Base-by-base conservation (phyloP, 1,140 invertebrate genomes). In the Mya arenaria region DNA sequence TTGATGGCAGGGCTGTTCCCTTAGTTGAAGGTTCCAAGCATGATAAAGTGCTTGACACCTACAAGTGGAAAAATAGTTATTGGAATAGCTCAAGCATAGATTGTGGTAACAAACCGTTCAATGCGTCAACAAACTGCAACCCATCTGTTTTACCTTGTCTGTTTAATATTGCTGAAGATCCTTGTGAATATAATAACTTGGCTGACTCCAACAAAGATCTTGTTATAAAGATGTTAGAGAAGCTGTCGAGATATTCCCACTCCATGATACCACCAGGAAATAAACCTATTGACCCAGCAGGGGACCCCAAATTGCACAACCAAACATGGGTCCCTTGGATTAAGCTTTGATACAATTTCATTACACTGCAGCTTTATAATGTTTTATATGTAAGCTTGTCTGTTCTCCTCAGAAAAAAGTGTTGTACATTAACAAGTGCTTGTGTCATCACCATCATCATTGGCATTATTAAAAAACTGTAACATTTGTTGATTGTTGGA, bases 141-240 rank as follows among this genome's bases (percentile, higher is more conserved):
- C 95, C 96, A 0, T 84, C 95, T 0, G 86, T 93, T 48, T 88
- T 92, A 28, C 95, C 96, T 0, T 98, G 97, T 89, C 93, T 98
- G 1, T 97, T 96, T 88, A 95, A 98, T 89, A 93, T 98, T 25
- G 86, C 92, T 0, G 86, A 94, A 28, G 97, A 98, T 93, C 97
- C 97, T 6, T 98, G 97, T 90, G 97, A 98, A 93, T 93, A 93
- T 25, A 94, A 94, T 69, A 97, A 98, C 91, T 88, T 98, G 4
- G 95, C 96, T 1, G 86, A 92, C 94, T 95, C 92, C 52, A 92
- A 88, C n/a, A 84, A 84, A 32, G 77, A 84, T 28, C 74, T 90
- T 23, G 86, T 92, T 23, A 71, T 66, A 17, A 52, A 84, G 52
- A 28, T 88, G 37, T 17, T 82, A 28, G 28, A 36, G 17, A 32